phyloP scores from a whole-genome alignment of 2,113 vertebrate species.

The Trachemys scripta region DNA sequence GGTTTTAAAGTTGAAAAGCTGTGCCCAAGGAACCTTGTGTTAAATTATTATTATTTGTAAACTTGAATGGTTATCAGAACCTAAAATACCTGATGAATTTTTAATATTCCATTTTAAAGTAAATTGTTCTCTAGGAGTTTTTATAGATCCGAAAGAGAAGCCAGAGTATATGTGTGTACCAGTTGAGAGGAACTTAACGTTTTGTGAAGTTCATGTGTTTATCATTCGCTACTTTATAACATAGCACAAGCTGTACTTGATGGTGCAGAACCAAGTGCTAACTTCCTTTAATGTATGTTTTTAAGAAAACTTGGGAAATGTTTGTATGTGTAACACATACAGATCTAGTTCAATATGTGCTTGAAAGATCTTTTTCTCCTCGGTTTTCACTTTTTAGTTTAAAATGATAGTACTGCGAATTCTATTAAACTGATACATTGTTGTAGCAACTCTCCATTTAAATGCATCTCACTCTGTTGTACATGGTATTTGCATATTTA shows the following conservation, averaged over 20 bases:
- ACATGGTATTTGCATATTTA: constrained; percentile 80
- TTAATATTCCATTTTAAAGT: constrained; percentile 16
- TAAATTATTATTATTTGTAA: constrained; percentile 12
- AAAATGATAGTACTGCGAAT: constrained; percentile 41
- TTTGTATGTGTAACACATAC: neutral
- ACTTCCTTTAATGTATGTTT: neutral
- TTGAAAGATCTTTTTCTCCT: neutral
- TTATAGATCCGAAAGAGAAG: neutral
- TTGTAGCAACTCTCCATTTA: constrained; percentile 54
- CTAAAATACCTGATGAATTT: constrained; percentile 30
- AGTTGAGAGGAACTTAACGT: neutral
- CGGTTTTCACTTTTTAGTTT: constrained; percentile 23
- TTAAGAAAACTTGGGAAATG: neutral
- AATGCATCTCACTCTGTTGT: constrained; percentile 71
- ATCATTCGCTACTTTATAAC: neutral
- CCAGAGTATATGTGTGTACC: neutral
- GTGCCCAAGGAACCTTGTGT: constrained; percentile 20
- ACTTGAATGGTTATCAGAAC: constrained; percentile 5
- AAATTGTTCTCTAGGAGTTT: neutral
- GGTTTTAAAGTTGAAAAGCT: neutral
- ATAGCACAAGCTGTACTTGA: neutral
- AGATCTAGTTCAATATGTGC: neutral
- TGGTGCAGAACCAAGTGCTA: neutral
- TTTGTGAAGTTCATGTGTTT: neutral
- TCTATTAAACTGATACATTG: constrained; percentile 63